A percentile compares a stretch with the other conserved stretches of the same genome.
Conservation (phyloP, 2,113 vertebrate species). For the Balaeniceps rex region DNA sequence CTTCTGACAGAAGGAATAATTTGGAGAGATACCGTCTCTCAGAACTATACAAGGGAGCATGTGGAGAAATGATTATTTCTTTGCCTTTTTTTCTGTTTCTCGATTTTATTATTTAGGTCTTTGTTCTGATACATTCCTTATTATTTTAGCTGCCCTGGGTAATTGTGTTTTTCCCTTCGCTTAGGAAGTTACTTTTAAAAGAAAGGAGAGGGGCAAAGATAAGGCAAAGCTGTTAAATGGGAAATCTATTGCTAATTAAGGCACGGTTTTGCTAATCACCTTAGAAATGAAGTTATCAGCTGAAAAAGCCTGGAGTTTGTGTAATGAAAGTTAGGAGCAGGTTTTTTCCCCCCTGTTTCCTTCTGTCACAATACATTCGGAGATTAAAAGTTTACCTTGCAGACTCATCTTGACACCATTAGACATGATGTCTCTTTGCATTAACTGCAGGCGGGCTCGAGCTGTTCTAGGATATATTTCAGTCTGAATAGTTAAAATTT, state of each 20-base stretch:
- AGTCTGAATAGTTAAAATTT: background rate
- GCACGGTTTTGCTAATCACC: background rate
- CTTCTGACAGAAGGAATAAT: background rate
- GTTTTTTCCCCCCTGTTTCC: background rate
- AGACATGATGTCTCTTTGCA: slow-evolving; percentile 28
- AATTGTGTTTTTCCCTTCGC: slow-evolving; percentile 7
- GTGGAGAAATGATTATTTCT: background rate
- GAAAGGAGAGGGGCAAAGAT: background rate
- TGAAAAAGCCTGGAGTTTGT: background rate
- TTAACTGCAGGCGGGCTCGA: background rate
- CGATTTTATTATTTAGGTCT: background rate
- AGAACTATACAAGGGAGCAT: background rate
- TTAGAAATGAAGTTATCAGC: slow-evolving; percentile 21
- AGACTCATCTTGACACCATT: background rate
- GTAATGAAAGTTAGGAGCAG: background rate
- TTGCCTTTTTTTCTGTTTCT: background rate
- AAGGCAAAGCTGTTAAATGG: slow-evolving; percentile 9
- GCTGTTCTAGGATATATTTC: background rate
- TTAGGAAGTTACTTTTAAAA: slow-evolving; percentile 8
- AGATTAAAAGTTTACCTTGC: background rate
- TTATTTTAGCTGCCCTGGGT: background rate
- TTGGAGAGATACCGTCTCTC: background rate
- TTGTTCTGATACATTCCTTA: background rate
- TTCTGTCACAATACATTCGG: background rate
- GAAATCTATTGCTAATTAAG: slow-evolving; percentile 40